A percentile compares a stretch with the other conserved stretches of the same genome.
Conservation (phyloP, 2,113 vertebrate species). For the Emydura subglobosa region DNA sequence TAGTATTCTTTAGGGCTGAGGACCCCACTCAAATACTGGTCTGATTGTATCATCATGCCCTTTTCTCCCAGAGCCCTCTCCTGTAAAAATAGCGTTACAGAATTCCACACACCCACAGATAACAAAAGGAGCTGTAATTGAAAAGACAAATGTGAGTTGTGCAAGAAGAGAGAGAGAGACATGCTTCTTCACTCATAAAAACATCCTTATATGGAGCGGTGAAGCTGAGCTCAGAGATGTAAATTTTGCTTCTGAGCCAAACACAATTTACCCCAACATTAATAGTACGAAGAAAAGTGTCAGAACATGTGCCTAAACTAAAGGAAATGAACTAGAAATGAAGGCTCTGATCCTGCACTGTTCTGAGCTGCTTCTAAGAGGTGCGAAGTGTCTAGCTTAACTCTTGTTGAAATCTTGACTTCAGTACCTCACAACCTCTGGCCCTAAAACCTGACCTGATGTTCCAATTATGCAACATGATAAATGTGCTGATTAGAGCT, state of each 20-base stretch:
- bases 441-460: not conserved
- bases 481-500: not conserved
- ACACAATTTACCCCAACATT: not conserved
- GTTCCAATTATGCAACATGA: not conserved
- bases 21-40: not conserved
- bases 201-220: not conserved
- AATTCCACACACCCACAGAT: not conserved
- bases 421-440: not conserved
- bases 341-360: not conserved
- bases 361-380: not conserved
- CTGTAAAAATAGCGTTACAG: not conserved
- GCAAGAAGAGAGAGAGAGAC: not conserved
- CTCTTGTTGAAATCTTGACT: too few relatives aligned
- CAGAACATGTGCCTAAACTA: not conserved
- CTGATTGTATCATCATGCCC: constrained; percentile 6
- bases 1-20: not conserved
- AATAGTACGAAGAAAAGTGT: not conserved
- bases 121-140: not conserved
- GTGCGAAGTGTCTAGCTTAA: not conserved
- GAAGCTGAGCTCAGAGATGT: not conserved
- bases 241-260: not conserved
- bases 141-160: not conserved
- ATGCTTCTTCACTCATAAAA: not conserved
- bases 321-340: not conserved
- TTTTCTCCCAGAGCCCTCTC: not conserved